Evolutionary conservation across 1,140 invertebrate genomes (phyloP), one percentile per base, ranked within the genome.

Genomic region (Contarinia nasturtii): DNA sequence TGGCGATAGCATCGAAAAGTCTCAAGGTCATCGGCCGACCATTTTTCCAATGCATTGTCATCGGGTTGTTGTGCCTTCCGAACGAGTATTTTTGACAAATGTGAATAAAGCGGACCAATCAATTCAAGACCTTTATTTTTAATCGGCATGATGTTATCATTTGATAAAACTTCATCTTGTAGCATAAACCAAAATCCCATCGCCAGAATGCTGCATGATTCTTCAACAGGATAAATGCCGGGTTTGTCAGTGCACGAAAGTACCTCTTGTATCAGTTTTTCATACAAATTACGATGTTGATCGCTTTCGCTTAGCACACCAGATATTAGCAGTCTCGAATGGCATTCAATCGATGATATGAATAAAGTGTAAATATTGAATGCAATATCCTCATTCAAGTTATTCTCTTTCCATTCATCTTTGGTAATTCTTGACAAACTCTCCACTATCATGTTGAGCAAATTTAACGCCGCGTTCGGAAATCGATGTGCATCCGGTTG

Each of bases 151-250:
- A 50, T 7, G 33, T 43, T 52, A 8, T 50, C 51, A 52, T 60
- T 57, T 22, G 61, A 57, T 20, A 64, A 54, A 5, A 63, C 58
- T 50, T 64, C 61, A 41, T 63, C 61, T 70, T 93, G 88, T 33
- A 94, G 65, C 42, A 80, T 78, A 60, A 86, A 93, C 90, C 90
- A 95, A 62, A 93, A 88, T 1, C 81, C 79, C 64, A 93, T 82
- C 1, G 87, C 75, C 51, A 90, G 70, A 42, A 79, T 81, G 58
- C 86, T 90, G 45, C 79, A 76, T 0, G 73, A 80, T 65, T 92
- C 89, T 56, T 92, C 81, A 2, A 80, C 70, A 0, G 87, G 86
- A 68, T 85, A 91, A 48, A 80, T 71, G 0, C 87, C 86, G 14
- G 82, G 78, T 48, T 84, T 73, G 48, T 76, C 76, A 14, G 82